A percentile compares a stretch with the other conserved stretches of the same genome.
Conservation (phyloP, 1,140 invertebrate species). For the Tetragonula clypearis region DNA sequence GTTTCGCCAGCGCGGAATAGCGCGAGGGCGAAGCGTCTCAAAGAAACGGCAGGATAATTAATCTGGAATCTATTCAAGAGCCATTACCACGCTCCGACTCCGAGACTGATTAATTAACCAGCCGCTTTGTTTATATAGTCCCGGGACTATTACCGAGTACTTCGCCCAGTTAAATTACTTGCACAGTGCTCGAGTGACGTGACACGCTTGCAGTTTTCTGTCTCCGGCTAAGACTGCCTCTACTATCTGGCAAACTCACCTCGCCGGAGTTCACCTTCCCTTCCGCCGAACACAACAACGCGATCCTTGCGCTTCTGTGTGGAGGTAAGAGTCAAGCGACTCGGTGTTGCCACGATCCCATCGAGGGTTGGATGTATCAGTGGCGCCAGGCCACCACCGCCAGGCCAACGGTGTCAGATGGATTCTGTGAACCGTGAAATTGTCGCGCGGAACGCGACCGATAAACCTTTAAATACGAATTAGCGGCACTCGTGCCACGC, state of each 20-base stretch:
- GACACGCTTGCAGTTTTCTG: slow-evolving; percentile 44
- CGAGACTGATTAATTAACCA: slow-evolving; percentile 50
- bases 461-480: slow-evolving; percentile 81
- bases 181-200: slow-evolving; percentile 29
- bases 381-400: slow-evolving; percentile 33
- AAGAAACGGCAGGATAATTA: slow-evolving; percentile 33
- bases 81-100: slow-evolving; percentile 24
- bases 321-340: background rate
- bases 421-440: slow-evolving; percentile 78
- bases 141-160: slow-evolving; percentile 39
- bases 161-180: slow-evolving; percentile 54
- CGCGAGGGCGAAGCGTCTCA: background rate
- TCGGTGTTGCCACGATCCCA: too few relatives aligned
- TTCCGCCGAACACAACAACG: slow-evolving; percentile 54
- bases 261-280: background rate
- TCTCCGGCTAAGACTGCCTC: background rate
- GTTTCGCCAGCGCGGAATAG: background rate
- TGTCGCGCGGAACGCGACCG: slow-evolving; percentile 74
- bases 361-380: background rate
- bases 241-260: background rate
- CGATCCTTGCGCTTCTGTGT: background rate
- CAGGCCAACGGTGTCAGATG: slow-evolving; percentile 52
- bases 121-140: slow-evolving; percentile 38
- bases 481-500: slow-evolving; percentile 68
- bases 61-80: slow-evolving; percentile 43